A percentile compares a stretch with the other conserved stretches of the same genome.
phyloP scores from a whole-genome alignment of 2,113 vertebrate species.

The Neopipo cinnamomea region DNA sequence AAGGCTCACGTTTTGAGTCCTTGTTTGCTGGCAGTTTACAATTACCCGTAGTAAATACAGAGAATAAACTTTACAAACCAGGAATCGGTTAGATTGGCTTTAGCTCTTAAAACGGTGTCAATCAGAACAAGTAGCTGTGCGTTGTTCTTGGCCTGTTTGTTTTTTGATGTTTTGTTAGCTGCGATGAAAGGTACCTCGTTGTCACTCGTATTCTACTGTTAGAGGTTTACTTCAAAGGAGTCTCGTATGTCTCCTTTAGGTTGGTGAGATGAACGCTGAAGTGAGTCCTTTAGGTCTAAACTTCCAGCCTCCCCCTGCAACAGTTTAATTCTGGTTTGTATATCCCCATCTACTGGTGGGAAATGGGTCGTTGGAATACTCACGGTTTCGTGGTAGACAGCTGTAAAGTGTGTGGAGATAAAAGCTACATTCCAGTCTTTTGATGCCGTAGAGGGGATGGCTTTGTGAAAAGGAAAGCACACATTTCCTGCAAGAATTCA shows the following conservation, averaged over 20 bases:
- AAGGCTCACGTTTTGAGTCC: accelerated
- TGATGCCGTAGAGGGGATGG: accelerated
- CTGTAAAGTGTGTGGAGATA: background rate
- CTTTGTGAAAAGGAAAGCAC: background rate
- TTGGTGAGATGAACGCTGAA: background rate
- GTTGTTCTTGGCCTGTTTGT: background rate
- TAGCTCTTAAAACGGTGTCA: background rate
- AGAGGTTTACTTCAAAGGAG: background rate
- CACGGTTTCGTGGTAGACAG: background rate
- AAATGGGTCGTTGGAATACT: background rate
- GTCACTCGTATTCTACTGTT: accelerated
- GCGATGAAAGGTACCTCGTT: background rate
- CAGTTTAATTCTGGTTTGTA: background rate
- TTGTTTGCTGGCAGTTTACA: background rate
- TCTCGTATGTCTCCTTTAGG: background rate
- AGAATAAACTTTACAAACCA: background rate
- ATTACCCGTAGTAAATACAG: background rate
- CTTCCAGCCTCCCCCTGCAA: background rate
- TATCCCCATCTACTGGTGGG: slow-evolving; percentile 40
- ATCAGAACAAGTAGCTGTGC: background rate
- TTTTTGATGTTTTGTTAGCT: background rate
- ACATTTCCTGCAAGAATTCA: background rate
- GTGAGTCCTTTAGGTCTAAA: background rate
- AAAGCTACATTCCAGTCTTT: background rate
- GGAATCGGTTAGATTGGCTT: accelerated